Percentiles rank a stretch among this genome's conserved stretches.
Evolutionary conservation across 2,797 vertebrate species (phyloP).

Genomic region (Pampus argenteus): DNA sequence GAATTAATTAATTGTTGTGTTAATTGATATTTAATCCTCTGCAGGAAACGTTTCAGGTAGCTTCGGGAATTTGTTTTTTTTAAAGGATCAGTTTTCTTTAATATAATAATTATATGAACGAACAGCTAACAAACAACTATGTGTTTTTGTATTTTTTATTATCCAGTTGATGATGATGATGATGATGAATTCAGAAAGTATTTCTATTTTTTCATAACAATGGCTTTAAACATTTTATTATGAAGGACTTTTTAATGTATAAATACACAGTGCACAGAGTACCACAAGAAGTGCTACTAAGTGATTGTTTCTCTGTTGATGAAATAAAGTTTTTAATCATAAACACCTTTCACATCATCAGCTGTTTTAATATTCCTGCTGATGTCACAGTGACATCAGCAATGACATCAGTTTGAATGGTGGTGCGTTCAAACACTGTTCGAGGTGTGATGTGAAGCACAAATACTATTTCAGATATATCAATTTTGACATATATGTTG

Average conservation of each 20-base stretch:
- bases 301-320: background rate
- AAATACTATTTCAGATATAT: no score
- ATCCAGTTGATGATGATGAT: background rate
- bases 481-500: no score
- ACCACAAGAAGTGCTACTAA: no score
- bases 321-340: background rate
- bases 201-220: slow-evolving; percentile 27
- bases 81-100: background rate
- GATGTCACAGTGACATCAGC: no score
- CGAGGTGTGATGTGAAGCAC: no score
- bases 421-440: no score
- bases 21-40: no score
- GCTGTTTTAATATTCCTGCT: no score
- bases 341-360: background rate
- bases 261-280: background rate
- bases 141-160: background rate
- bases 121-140: background rate
- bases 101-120: background rate
- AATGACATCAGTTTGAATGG: no score
- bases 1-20: no score
- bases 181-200: slow-evolving; percentile 14
- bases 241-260: slow-evolving; percentile 24
- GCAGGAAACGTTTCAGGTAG: no score
- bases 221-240: slow-evolving; percentile 1
- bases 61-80: no score